These are phyloP conservation scores for Poeciliopsis presidionis DNA, from an alignment of 2,797 vertebrate species.

Conservation along the genomic window DNA sequence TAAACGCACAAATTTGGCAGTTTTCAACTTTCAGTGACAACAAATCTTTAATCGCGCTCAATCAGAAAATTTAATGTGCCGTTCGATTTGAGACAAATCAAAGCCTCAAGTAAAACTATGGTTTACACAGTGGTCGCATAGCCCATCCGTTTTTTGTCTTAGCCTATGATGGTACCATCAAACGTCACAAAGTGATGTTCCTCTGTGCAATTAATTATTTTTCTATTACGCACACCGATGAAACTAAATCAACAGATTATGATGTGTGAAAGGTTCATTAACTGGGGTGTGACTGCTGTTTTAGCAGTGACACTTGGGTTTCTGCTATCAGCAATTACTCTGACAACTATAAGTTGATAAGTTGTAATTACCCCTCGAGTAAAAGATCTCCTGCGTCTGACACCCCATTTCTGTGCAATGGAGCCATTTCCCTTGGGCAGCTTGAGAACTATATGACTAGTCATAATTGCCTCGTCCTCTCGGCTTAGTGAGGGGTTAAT, in stretches of 20 bases:
- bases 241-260: background rate
- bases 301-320: background rate
- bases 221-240: background rate
- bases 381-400: background rate
- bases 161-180: background rate
- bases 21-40: background rate
- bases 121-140: background rate
- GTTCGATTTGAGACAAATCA: background rate
- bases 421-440: conserved; percentile 45
- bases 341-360: background rate
- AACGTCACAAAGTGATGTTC: background rate
- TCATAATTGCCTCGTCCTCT: conserved; percentile 68
- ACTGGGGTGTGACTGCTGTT: background rate
- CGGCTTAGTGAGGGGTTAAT: conserved; percentile 70
- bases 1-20: background rate
- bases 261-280: conserved; percentile 1
- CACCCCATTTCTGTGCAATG: conserved; percentile 9
- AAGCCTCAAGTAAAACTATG: background rate
- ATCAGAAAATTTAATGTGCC: background rate
- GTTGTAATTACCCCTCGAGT: conserved; percentile 21
- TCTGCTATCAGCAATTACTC: conserved; percentile 12
- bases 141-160: background rate
- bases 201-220: background rate
- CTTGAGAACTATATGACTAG: conserved; percentile 62
- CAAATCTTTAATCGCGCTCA: background rate